Conservation (phyloP, 1,140 invertebrate genomes). For the Pseudomyrmex dendroicus region DNA sequence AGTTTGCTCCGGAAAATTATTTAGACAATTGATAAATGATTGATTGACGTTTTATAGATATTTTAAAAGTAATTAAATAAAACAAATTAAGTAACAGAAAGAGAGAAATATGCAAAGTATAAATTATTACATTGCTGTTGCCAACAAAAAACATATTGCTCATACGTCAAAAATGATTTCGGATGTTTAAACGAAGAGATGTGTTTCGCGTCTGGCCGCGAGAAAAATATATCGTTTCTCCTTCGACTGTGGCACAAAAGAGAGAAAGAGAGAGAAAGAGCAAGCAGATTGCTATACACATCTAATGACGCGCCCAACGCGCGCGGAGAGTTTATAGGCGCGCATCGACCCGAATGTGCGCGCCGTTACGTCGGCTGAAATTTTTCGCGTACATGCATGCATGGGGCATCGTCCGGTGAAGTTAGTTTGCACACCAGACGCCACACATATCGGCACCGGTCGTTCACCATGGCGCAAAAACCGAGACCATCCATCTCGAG, state of each 20-base stretch:
- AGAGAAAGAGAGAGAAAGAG: background rate
- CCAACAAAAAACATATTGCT: background rate
- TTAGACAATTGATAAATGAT: too few species aligned
- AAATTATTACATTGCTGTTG: background rate
- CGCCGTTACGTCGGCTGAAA: conserved; percentile 60
- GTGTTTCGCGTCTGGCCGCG: background rate
- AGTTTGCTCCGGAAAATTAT: too few species aligned
- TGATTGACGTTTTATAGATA: too few species aligned
- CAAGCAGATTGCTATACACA: conserved; percentile 27
- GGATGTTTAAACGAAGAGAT: background rate
- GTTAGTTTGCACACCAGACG: conserved; percentile 66
- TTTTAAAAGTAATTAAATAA: background rate
- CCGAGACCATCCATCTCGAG: conserved; percentile 74
- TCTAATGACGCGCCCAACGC: conserved; percentile 42
- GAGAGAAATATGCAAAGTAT: background rate
- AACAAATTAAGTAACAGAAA: background rate
- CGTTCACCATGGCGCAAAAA: conserved; percentile 76
- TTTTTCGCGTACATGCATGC: conserved; percentile 63
- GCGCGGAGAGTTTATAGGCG: conserved; percentile 31
- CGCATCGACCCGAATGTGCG: conserved; percentile 44
- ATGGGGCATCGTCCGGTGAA: conserved; percentile 67
- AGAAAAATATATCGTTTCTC: conserved; percentile 41
- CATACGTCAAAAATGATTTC: background rate
- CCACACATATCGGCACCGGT: conserved; percentile 66
- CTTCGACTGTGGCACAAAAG: conserved; percentile 10